These are phyloP conservation scores for crab-eating macaque (Macaca fascicularis) DNA, from an alignment of 2,113 vertebrate genomes.

Conservation along the genomic window T2T-MFA8v1.1 NC_088394.1:46948001-46948500, in stretches of 20 bases:
- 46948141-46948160: not conserved
- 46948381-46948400: fast-evolving
- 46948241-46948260: not conserved
- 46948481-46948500: not conserved
- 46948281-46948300: too few species aligned
- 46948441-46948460: not conserved
- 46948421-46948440: not conserved
- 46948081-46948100: not conserved
- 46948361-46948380: fast-evolving
- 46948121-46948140: not conserved
- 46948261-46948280: not conserved
- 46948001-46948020: not conserved
- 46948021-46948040: not conserved
- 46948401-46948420: not conserved
- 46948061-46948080: fast-evolving
- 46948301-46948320: too few species aligned
- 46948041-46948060: not conserved
- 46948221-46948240: not conserved
- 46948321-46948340: not conserved
- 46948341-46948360: not conserved
- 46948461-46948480: not conserved
- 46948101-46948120: not conserved
- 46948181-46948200: not conserved
- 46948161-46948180: not conserved
- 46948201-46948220: not conserved